Evolutionary conservation across 2,888 invertebrate species (phyloP).

Genomic region (Microplitis manilae): DNA sequence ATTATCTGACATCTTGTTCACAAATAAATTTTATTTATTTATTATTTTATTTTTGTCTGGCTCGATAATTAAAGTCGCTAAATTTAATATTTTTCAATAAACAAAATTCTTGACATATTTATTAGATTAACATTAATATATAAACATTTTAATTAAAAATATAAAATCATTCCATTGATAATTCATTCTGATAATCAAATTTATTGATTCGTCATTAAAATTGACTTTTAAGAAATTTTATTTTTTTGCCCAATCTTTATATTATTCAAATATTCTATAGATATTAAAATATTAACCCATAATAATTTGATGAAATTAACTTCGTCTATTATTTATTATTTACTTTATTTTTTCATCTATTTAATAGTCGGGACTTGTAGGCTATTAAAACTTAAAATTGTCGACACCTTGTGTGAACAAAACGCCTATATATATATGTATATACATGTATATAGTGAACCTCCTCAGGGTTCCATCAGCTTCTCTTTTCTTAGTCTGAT

Average conservation of each 20-base stretch:
- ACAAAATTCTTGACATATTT: not conserved
- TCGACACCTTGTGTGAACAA: constrained; percentile 40
- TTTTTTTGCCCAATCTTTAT: not conserved
- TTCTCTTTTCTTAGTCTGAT: constrained; percentile 23
- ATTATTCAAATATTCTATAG: not conserved
- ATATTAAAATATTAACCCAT: not conserved
- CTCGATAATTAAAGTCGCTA: not conserved
- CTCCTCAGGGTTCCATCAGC: constrained; percentile 10
- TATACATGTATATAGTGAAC: constrained; percentile 11
- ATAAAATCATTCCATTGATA: not conserved
- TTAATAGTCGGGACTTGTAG: constrained; percentile 19
- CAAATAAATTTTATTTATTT: constrained; percentile 9
- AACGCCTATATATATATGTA: constrained; percentile 24
- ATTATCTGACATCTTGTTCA: constrained; percentile 16
- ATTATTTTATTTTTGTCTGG: not conserved
- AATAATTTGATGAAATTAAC: not conserved
- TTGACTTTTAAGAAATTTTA: not conserved
- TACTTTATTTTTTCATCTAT: constrained; percentile 4
- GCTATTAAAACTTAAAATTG: constrained; percentile 29
- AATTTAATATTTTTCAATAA: not conserved
- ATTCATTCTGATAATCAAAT: not conserved
- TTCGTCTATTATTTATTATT: constrained; percentile 11
- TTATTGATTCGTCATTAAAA: not conserved
- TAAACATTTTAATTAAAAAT: not conserved
- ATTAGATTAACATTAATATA: not conserved